Conservation (phyloP, 2,113 vertebrate species). For the Emydura subglobosa region DNA sequence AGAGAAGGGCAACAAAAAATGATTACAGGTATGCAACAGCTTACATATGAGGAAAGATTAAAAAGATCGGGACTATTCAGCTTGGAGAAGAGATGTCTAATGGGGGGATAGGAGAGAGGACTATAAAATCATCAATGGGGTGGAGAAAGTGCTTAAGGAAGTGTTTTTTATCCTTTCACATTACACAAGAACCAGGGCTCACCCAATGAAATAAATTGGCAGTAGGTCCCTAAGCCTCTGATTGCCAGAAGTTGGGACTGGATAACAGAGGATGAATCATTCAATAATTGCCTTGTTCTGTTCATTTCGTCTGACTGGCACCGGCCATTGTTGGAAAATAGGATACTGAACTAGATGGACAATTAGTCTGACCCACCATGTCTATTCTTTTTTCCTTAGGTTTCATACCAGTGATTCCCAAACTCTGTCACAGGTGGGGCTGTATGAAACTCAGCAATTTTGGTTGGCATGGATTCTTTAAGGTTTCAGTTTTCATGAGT, state of each 20-base stretch:
- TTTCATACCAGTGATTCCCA: slow-evolving; percentile 52
- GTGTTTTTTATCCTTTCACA: not conserved
- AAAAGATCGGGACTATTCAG: no score
- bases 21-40: no score
- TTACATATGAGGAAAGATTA: no score
- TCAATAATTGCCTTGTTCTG: not conserved
- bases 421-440: slow-evolving; percentile 43
- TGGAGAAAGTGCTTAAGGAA: not conserved
- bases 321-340: not conserved
- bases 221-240: not conserved
- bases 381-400: not conserved
- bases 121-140: not conserved
- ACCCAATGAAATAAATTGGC: not conserved
- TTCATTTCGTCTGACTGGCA: not conserved
- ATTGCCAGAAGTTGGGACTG: not conserved
- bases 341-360: not conserved
- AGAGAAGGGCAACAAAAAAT: no score
- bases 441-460: slow-evolving; percentile 69
- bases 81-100: not conserved
- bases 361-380: not conserved
- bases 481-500: slow-evolving; percentile 69
- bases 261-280: not conserved
- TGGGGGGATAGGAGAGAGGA: not conserved
- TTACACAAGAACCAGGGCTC: not conserved
- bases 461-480: slow-evolving; percentile 69